Evolutionary conservation across 2,888 invertebrate species (phyloP).

Genomic region (Scaptomyza cyrtandrae): DNA sequence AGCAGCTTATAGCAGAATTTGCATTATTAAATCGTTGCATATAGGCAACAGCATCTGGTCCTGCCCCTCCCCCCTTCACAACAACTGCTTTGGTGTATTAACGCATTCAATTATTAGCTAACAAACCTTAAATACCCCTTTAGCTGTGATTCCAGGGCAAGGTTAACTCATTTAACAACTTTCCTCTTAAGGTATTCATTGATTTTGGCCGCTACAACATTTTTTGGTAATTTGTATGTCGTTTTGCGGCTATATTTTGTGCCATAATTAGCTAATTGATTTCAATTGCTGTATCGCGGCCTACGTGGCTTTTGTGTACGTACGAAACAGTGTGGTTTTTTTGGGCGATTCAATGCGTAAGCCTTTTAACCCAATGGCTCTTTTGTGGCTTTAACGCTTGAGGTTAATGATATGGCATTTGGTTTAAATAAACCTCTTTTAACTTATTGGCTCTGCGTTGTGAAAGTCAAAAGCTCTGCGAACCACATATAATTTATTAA

Average conservation of each 20-base stretch:
- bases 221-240: slow-evolving; percentile 13
- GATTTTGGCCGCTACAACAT: neutral
- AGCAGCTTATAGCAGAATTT: slow-evolving; percentile 45
- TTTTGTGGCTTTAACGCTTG: slow-evolving; percentile 43
- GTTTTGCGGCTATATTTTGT: slow-evolving; percentile 50
- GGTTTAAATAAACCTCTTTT: neutral
- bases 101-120: slow-evolving; percentile 32
- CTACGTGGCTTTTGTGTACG: slow-evolving; percentile 8
- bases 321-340: slow-evolving; percentile 58
- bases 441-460: neutral
- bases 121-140: slow-evolving; percentile 1
- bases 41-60: neutral
- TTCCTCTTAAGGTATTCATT: neutral
- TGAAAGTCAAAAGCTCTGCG: neutral
- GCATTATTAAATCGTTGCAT: slow-evolving; percentile 47
- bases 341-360: slow-evolving; percentile 21
- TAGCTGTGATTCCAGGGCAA: slow-evolving; percentile 1
- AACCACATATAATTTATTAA: neutral
- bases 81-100: slow-evolving; percentile 30
- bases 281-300: slow-evolving; percentile 47
- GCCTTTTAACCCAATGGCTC: slow-evolving; percentile 42
- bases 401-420: slow-evolving; percentile 15
- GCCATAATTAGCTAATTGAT: slow-evolving; percentile 78
- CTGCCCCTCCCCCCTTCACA: neutral
- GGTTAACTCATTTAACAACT: slow-evolving; percentile 17